phyloP scores from a whole-genome alignment of 2,113 vertebrate species.

The Toxotes jaculatrix region DNA sequence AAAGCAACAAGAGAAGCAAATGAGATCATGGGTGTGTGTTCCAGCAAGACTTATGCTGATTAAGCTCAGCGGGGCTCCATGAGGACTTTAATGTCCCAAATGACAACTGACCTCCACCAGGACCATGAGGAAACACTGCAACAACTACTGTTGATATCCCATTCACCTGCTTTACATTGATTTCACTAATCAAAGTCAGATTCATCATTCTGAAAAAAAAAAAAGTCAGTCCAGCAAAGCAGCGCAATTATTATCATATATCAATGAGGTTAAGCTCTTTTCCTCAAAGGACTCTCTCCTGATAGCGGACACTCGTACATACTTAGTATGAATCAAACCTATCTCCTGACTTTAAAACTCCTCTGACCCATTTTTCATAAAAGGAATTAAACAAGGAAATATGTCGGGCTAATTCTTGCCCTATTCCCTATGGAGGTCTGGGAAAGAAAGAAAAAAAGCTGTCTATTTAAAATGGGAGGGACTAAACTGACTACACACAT shows the following conservation, averaged over 20 bases:
- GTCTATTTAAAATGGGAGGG: constrained; percentile 42
- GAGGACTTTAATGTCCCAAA: not conserved
- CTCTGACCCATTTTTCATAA: constrained; percentile 62
- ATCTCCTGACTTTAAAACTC: constrained; percentile 3
- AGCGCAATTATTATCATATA: not conserved
- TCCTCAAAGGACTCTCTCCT: constrained; percentile 13
- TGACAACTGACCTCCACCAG: constrained; percentile 17
- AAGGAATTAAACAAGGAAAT: constrained; percentile 44
- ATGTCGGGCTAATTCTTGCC: constrained; percentile 49
- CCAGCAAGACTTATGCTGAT: not conserved
- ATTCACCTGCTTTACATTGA: not conserved
- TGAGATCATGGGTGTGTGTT: constrained; percentile 9
- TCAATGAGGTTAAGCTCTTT: constrained; percentile 13
- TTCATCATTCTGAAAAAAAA: not conserved
- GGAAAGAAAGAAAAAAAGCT: constrained; percentile 16
- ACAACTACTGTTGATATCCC: not conserved
- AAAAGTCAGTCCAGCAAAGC: not conserved
- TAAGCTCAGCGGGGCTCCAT: not conserved
- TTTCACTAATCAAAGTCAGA: not conserved
- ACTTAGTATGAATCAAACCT: constrained; percentile 10
- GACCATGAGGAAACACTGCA: not conserved
- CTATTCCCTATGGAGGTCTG: constrained; percentile 50
- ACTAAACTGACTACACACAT: constrained; percentile 41
- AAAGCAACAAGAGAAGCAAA: constrained; percentile 30
- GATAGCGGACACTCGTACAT: not conserved